Base-by-base conservation (phyloP, 2,888 invertebrate species). In the Hyposoter didymator region DNA sequence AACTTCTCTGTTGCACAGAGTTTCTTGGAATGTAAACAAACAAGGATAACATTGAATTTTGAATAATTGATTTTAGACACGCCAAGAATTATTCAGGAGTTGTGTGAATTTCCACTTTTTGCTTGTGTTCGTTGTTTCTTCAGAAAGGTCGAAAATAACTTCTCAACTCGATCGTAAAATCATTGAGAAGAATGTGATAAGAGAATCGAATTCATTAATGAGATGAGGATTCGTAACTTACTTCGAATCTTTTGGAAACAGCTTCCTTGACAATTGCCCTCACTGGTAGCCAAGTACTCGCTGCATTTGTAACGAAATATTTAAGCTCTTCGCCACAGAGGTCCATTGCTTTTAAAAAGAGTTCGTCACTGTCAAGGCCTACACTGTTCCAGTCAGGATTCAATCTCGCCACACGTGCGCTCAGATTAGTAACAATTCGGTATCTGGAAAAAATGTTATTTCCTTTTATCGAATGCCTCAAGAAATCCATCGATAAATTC, bases 221-320 rank as follows among this genome's bases (percentile, higher is more conserved):
- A 2, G 28, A 59, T 14, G 14, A 59, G 14, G 12, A 59, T 59
- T 35, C 3, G 19, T 19, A 28, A 55, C 83, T 89, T 82, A 97
- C 94, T 90, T 96, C 91, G 79, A 95, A 95, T 43, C 99, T 95
- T 5, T 95, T 95, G 75, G 96, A 94, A 19, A 99, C 92, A 0
- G 98, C 96, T n/a, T 95, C 93, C 83, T 95, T 95, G 0, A 99
- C 98, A 86, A 97, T 94, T 81, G 95, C 95, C 86, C 97, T 95
- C 0, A 98, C 99, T n/a, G 98, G 98, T 92, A 98, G 95, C 99
- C 99, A 99, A 0, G 96, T 95, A 0, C 95, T 95, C 69, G 95
- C 95, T 87, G 95, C 5, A 91, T 95, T 94, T 92, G 95, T 94
- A 84, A 95, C 95, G 94, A 76, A 94, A 84, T 97, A 96, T 0